Evolutionary conservation across 2,888 invertebrate species (phyloP).

Genomic region (Cosmia trapezina): DNA sequence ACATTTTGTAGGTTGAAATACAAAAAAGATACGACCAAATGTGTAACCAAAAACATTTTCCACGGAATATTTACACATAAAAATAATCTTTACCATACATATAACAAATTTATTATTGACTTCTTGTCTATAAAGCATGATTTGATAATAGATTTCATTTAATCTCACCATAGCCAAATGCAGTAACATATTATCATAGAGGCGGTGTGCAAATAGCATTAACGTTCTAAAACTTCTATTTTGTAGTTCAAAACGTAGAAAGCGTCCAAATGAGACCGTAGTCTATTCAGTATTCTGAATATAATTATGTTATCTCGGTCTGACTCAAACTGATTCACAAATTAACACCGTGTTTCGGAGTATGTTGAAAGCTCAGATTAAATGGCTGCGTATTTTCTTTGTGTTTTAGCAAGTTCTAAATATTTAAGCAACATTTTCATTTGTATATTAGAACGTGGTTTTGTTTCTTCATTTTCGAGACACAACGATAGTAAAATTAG

Average conservation of each 20-base stretch:
- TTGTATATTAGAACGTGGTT: background rate
- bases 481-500: background rate
- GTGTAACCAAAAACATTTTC: too few relatives aligned
- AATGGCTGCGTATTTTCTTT: constrained; percentile 27
- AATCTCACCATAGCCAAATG: too few relatives aligned
- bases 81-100: too few relatives aligned
- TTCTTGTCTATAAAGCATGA: too few relatives aligned
- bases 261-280: constrained; percentile 10
- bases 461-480: background rate
- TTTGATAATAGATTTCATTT: too few relatives aligned
- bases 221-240: background rate
- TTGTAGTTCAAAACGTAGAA: constrained; percentile 1
- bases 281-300: constrained; percentile 56
- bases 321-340: constrained; percentile 32
- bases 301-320: constrained; percentile 42
- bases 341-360: constrained; percentile 43
- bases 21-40: too few relatives aligned
- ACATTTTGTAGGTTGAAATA: too few relatives aligned
- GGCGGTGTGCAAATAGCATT: background rate
- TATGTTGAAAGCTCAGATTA: constrained; percentile 34
- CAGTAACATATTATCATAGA: too few relatives aligned
- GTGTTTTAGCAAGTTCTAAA: constrained; percentile 25
- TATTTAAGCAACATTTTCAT: constrained; percentile 26
- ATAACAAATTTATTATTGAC: too few relatives aligned
- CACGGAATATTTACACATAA: too few relatives aligned